phyloP scores from a whole-genome alignment of 2,797 vertebrate species.

The Trachops cirrhosus region DNA sequence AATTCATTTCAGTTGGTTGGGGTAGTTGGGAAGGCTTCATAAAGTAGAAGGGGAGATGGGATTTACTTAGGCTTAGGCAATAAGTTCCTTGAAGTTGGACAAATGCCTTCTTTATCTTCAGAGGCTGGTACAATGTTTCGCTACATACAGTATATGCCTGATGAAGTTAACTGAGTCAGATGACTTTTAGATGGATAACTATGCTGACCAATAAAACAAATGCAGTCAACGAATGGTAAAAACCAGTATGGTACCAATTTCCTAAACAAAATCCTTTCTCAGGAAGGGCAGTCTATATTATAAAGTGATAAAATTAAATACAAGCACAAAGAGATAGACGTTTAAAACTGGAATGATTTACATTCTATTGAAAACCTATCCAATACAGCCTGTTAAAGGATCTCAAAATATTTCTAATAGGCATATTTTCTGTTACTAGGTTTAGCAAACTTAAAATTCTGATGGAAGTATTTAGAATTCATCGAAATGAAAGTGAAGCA shows the following conservation, averaged over 20 bases:
- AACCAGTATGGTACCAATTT: background rate
- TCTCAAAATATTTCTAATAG: background rate
- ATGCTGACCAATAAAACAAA: slow-evolving; percentile 4
- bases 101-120: background rate
- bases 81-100: background rate
- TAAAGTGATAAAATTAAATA: background rate
- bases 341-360: background rate
- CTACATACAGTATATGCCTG: background rate
- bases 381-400: background rate
- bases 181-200: background rate
- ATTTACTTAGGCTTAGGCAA: background rate
- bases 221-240: background rate
- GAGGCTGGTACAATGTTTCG: background rate
- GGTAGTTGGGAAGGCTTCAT: background rate
- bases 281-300: background rate
- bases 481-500: background rate
- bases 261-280: background rate
- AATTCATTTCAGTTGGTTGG: background rate
- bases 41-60: background rate
- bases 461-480: background rate
- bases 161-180: background rate
- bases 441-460: background rate
- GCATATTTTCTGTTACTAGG: background rate
- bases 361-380: background rate
- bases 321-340: background rate